Evolutionary conservation across 2,113 vertebrate species (phyloP).

Genomic region (Etheostoma cragini): DNA sequence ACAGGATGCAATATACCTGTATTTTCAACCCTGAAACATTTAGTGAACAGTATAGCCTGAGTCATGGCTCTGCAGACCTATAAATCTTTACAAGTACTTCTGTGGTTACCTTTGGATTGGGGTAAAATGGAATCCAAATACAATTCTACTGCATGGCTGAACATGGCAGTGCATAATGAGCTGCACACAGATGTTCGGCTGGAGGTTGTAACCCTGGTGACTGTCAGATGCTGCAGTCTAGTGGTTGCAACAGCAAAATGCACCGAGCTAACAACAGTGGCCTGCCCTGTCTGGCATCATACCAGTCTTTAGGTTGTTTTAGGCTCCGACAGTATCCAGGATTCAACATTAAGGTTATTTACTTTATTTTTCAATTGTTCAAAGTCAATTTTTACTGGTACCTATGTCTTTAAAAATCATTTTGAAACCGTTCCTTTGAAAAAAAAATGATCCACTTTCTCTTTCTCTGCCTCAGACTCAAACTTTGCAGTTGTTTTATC

Average conservation of each 20-base stretch:
- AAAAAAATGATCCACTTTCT: too few relatives aligned
- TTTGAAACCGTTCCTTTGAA: too few relatives aligned
- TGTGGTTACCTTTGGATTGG: not conserved
- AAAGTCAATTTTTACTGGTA: too few relatives aligned
- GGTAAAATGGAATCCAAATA: not conserved
- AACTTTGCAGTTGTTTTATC: too few relatives aligned
- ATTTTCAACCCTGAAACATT: too few relatives aligned
- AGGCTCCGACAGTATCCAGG: too few relatives aligned
- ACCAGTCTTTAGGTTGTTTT: too few relatives aligned
- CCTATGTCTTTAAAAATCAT: too few relatives aligned
- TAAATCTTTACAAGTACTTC: not conserved
- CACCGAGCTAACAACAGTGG: not conserved
- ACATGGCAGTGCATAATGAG: not conserved
- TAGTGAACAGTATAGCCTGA: not conserved
- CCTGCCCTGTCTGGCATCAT: too few relatives aligned
- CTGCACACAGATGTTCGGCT: not conserved
- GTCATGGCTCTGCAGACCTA: not conserved
- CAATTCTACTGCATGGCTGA: not conserved
- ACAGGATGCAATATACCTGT: not conserved
- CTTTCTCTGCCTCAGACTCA: too few relatives aligned
- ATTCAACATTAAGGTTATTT: too few relatives aligned
- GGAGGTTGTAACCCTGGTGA: not conserved
- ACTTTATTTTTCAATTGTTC: too few relatives aligned
- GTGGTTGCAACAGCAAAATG: conserved; percentile 30
- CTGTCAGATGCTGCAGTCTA: conserved; percentile 46